phyloP scores from a whole-genome alignment of 2,113 vertebrate genomes.

The Chionomys nivalis region DNA sequence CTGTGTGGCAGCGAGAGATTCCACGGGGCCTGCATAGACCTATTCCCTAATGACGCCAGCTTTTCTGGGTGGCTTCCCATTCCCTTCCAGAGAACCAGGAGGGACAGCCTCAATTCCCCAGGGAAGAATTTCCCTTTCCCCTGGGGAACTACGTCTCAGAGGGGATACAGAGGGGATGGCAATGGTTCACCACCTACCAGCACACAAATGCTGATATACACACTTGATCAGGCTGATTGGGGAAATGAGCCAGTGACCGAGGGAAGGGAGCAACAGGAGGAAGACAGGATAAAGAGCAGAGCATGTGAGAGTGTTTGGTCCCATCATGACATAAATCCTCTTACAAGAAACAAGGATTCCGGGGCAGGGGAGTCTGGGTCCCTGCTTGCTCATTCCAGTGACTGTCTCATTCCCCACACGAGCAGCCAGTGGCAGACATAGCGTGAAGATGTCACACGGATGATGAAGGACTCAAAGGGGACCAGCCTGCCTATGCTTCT shows the following conservation, averaged over 20 bases:
- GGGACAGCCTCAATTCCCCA: background rate
- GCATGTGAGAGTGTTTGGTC: background rate
- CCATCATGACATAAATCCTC: background rate
- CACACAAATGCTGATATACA: background rate
- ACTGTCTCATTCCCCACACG: background rate
- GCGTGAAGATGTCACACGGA: background rate
- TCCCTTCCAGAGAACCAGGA: background rate
- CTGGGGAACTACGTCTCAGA: background rate
- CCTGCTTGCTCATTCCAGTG: background rate
- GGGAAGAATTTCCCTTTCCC: background rate
- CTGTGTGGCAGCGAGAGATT: background rate
- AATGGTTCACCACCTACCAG: background rate
- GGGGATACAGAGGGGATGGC: background rate
- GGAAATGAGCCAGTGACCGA: background rate
- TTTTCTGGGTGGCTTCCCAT: background rate
- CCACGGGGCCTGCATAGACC: background rate
- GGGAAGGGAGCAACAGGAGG: background rate
- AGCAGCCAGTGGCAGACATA: background rate
- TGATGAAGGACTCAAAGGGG: background rate
- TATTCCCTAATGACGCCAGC: background rate
- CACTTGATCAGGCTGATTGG: background rate
- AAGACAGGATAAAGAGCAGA: background rate
- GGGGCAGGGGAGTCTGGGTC: background rate
- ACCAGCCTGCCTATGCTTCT: background rate
- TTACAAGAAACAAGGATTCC: background rate